phyloP scores from a whole-genome alignment of 2,797 vertebrate genomes.

The Cryptoprocta ferox region DNA sequence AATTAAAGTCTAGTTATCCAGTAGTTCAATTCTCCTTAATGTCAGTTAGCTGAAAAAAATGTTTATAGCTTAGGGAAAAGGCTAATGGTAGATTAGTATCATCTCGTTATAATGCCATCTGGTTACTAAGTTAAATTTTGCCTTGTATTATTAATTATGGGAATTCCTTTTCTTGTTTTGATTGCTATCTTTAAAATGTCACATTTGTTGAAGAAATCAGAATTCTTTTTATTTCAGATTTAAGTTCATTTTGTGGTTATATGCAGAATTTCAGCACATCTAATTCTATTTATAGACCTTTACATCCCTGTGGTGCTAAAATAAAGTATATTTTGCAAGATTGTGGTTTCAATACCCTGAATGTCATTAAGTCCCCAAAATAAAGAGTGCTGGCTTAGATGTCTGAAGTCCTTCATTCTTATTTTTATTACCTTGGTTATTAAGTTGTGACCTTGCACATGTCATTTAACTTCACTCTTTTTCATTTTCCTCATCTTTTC shows the following conservation, averaged over 20 bases:
- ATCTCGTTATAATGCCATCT: neutral
- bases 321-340: slow-evolving; percentile 4
- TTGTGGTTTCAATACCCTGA: neutral
- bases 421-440: neutral
- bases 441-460: neutral
- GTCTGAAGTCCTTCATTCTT: neutral
- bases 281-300: slow-evolving; percentile 49
- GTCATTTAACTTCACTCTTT: neutral
- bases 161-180: neutral
- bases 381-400: neutral
- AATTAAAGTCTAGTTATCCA: neutral
- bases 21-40: neutral
- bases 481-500: slow-evolving; percentile 16
- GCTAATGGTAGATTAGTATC: neutral
- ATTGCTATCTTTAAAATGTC: neutral
- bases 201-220: slow-evolving; percentile 19
- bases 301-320: neutral
- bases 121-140: neutral
- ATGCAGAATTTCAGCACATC: slow-evolving; percentile 1
- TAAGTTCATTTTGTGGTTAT: neutral
- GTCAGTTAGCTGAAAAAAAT: neutral
- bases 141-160: neutral
- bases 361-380: slow-evolving; percentile 2
- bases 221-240: slow-evolving; percentile 26
- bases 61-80: slow-evolving; percentile 8